Percentiles rank a stretch among this genome's conserved stretches.
phyloP scores from a whole-genome alignment of 2,113 vertebrate species.

The Paedocypris sp. region DNA sequence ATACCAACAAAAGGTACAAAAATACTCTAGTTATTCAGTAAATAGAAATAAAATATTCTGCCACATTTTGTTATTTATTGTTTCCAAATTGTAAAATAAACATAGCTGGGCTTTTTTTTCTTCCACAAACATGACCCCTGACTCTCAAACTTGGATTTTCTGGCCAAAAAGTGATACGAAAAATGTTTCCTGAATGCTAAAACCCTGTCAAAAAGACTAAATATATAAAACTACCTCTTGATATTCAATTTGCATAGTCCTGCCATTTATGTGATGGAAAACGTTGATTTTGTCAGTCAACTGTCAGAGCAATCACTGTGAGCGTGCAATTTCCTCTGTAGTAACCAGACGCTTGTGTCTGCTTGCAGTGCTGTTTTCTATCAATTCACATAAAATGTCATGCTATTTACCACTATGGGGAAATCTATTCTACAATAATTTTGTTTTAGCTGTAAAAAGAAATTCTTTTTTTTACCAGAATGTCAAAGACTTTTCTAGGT shows the following conservation, averaged over 20 bases:
- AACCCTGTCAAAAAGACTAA: neutral
- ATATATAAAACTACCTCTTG: neutral
- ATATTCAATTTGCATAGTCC: neutral
- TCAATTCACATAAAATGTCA: slow-evolving; percentile 18
- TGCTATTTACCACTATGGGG: neutral
- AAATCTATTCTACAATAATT: neutral
- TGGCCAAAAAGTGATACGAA: no score
- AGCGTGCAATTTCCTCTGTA: neutral
- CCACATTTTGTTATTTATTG: no score
- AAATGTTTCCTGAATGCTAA: no score
- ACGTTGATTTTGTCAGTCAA: slow-evolving; percentile 15
- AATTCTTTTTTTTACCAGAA: neutral
- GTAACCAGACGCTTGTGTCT: slow-evolving; percentile 1
- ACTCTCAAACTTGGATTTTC: no score
- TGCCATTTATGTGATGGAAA: neutral
- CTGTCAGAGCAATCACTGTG: neutral
- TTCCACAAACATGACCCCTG: no score
- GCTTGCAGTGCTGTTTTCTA: neutral
- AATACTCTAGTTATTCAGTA: no score
- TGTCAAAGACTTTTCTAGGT: neutral
- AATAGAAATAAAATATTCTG: no score
- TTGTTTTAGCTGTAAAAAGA: neutral
- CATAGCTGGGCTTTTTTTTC: no score
- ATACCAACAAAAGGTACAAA: no score
- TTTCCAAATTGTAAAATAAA: no score